These are phyloP conservation scores for Thecocarcelia acutangulata DNA, from an alignment of 2,888 invertebrate genomes.

Conservation along the genomic window DNA sequence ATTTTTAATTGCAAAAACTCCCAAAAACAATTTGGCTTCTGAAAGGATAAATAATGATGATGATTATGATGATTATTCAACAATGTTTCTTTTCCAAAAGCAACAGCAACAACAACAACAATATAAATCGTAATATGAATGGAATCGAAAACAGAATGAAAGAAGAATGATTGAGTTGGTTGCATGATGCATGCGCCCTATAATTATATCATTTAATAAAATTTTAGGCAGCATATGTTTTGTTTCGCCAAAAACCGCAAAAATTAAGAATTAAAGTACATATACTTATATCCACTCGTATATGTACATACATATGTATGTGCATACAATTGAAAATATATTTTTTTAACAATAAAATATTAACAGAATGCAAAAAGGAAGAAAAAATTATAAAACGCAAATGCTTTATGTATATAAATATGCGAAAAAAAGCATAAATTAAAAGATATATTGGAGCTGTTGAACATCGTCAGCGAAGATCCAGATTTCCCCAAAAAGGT, in stretches of 20 bases:
- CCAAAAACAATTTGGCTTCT: constrained; percentile 50
- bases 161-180: constrained; percentile 26
- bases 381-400: background rate
- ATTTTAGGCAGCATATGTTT: constrained; percentile 79
- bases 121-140: background rate
- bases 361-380: background rate
- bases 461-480: too few relatives aligned
- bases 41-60: constrained; percentile 56
- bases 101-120: background rate
- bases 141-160: constrained; percentile 2
- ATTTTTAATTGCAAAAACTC: constrained; percentile 11
- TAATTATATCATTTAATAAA: constrained; percentile 80
- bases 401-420: background rate
- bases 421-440: too few relatives aligned
- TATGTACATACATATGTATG: constrained; percentile 5
- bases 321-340: background rate
- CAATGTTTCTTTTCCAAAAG: constrained; percentile 17
- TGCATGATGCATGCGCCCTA: constrained; percentile 73
- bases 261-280: constrained; percentile 50
- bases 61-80: constrained; percentile 25
- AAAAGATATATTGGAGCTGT: too few relatives aligned
- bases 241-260: constrained; percentile 74
- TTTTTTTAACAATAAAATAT: background rate
- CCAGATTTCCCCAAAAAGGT: too few relatives aligned
- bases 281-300: too few relatives aligned